Percentiles rank a stretch among this genome's conserved stretches.
Conservation (phyloP, 1,140 invertebrate genomes). For the Drosophila nannoptera region DNA sequence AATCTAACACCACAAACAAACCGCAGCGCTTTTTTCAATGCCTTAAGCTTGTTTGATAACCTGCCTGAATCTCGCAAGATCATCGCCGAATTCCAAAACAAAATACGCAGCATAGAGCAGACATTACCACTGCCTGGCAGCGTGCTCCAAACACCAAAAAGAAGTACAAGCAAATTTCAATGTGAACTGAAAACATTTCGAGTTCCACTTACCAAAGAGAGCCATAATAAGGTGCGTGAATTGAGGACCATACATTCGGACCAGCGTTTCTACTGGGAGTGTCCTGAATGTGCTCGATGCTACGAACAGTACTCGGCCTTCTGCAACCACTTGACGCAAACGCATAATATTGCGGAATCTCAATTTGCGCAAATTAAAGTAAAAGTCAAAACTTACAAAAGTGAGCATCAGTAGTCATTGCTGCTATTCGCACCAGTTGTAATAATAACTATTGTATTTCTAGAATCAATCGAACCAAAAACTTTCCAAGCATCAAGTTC, state of each 20-base stretch:
- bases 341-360: slow-evolving; percentile 20
- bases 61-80: slow-evolving; percentile 61
- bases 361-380: slow-evolving; percentile 28
- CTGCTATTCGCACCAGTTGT: neutral
- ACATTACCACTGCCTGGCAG: slow-evolving; percentile 53
- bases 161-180: neutral
- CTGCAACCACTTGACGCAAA: slow-evolving; percentile 37
- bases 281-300: slow-evolving; percentile 35
- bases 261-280: slow-evolving; percentile 49
- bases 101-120: slow-evolving; percentile 65
- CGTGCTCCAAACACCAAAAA: slow-evolving; percentile 45
- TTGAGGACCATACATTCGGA: slow-evolving; percentile 27
- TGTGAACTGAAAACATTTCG: neutral
- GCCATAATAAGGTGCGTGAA: slow-evolving; percentile 13
- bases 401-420: slow-evolving; percentile 15
- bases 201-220: slow-evolving; percentile 3
- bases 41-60: slow-evolving; percentile 45
- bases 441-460: neutral
- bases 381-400: slow-evolving; percentile 24
- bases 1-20: neutral
- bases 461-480: neutral
- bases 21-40: slow-evolving; percentile 22
- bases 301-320: slow-evolving; percentile 41
- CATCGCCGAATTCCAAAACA: slow-evolving; percentile 58
- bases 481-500: neutral